Evolutionary conservation across 1,140 invertebrate genomes (phyloP), one percentile per base, ranked within the genome.

Genomic region (Cataglyphis hispanica): DNA sequence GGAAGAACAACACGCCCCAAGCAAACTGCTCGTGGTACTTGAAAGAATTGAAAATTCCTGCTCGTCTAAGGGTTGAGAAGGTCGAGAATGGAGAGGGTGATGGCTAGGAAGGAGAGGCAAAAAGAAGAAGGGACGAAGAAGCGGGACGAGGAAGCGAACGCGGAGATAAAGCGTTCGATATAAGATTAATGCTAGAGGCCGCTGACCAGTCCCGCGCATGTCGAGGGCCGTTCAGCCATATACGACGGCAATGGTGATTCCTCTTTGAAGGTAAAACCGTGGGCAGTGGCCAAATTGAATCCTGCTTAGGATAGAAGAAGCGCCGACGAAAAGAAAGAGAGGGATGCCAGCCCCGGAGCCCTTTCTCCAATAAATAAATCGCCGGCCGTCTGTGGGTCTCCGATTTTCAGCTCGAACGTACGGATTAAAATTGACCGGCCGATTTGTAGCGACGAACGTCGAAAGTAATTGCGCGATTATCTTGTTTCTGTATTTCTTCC

Each of bases 181-280:
- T 94, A 95, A 95, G 95, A 95, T 95, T 95, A 95, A 95, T 95
- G 94, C 94, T 92, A 89, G 90, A 94, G 89, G 92, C 90, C 88
- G 89, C 86, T 84, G 87, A 90, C 90, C 88, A 81, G 75, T 88
- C 85, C 77, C 67, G 90, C 86, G 87, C 84, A 87, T 83, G 86
- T 87, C 86, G 86, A 93, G 93, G 92, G 92, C 91, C 89, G 91
- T 89, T 43, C 43, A 74, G 63, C 56, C 77, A 86, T 86, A 88
- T 86, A 80, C 70, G 84, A 66, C 89, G 88, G 86, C 90, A 91
- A 94, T 94, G 93, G 93, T 93, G 94, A 94, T 95, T 94, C 93
- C 92, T 94, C 94, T 95, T 95, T 95, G 94, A 95, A 95, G 94
- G 93, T 94, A 92, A 92, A 95, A 94, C 89, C 92, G 90, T 92